A percentile compares a stretch with the other conserved stretches of the same genome.
These are phyloP conservation scores for Maniola jurtina DNA, from an alignment of 1,140 invertebrate species.

Conservation along the genomic window DNA sequence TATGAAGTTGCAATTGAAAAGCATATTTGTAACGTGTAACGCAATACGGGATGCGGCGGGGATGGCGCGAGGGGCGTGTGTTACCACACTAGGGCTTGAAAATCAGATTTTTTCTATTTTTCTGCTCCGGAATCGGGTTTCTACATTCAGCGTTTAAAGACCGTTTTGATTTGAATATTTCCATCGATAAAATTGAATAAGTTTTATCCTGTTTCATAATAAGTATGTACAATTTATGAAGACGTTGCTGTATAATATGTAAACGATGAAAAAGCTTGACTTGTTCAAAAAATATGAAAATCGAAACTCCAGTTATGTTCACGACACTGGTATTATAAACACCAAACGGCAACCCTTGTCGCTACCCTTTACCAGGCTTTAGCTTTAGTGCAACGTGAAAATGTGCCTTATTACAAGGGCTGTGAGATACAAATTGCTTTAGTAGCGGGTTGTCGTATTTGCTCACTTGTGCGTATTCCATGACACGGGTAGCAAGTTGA, in stretches of 20 bases:
- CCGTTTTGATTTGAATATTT: too few relatives aligned
- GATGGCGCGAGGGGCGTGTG: constrained; percentile 14
- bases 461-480: constrained; percentile 10
- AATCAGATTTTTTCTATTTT: too few relatives aligned
- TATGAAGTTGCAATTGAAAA: constrained; percentile 12
- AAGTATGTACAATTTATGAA: too few relatives aligned
- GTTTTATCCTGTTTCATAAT: too few relatives aligned
- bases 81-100: constrained; percentile 1
- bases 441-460: not conserved
- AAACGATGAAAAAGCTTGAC: too few relatives aligned
- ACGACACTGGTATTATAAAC: too few relatives aligned
- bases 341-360: not conserved
- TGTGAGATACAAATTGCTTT: constrained; percentile 5
- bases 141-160: too few relatives aligned
- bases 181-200: too few relatives aligned
- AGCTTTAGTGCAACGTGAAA: not conserved
- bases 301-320: too few relatives aligned
- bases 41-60: constrained; percentile 10
- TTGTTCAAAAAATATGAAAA: too few relatives aligned
- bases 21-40: constrained; percentile 16
- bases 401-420: not conserved
- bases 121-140: too few relatives aligned
- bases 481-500: constrained; percentile 7
- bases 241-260: too few relatives aligned
- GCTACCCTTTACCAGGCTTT: not conserved